phyloP scores from a whole-genome alignment of 2,888 invertebrate genomes.

The Aporophyla lueneburgensis region DNA sequence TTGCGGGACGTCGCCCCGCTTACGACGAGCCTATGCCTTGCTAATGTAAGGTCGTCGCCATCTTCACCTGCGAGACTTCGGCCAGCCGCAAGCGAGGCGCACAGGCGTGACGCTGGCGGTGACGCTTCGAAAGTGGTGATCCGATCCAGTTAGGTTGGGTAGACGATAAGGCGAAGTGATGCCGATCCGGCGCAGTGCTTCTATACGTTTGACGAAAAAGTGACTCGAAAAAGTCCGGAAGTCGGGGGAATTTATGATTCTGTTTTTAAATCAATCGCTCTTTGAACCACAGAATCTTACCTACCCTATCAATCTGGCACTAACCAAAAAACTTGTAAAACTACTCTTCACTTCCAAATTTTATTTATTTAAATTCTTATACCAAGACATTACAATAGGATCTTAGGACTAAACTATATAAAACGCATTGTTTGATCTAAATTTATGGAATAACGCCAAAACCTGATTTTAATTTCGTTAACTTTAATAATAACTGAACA shows the following conservation, averaged over 20 bases:
- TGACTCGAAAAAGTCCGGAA: neutral
- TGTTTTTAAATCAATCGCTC: neutral
- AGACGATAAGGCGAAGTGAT: neutral
- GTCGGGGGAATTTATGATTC: neutral
- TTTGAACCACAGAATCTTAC: neutral
- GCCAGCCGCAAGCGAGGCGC: neutral
- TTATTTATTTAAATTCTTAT: conserved; percentile 85
- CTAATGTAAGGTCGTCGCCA: too few species aligned
- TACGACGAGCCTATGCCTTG: too few species aligned
- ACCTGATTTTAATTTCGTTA: conserved; percentile 36
- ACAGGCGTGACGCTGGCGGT: too few species aligned
- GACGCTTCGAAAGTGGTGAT: neutral
- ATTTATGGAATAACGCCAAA: conserved; percentile 48
- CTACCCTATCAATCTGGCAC: conserved; percentile 1
- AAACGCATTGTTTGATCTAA: conserved; percentile 73
- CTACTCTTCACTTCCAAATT: conserved; percentile 79
- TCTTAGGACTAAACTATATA: conserved; percentile 80
- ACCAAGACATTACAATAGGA: conserved; percentile 81
- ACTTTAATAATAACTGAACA: conserved; percentile 45
- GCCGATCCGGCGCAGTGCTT: neutral
- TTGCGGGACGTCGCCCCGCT: too few species aligned
- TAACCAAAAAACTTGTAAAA: conserved; percentile 39
- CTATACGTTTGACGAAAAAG: neutral
- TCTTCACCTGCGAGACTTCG: neutral
- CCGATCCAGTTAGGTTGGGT: neutral